Evolutionary conservation across 1,140 invertebrate species (phyloP), one percentile per base, ranked within the genome.

Genomic region (Radopholus similis): DNA sequence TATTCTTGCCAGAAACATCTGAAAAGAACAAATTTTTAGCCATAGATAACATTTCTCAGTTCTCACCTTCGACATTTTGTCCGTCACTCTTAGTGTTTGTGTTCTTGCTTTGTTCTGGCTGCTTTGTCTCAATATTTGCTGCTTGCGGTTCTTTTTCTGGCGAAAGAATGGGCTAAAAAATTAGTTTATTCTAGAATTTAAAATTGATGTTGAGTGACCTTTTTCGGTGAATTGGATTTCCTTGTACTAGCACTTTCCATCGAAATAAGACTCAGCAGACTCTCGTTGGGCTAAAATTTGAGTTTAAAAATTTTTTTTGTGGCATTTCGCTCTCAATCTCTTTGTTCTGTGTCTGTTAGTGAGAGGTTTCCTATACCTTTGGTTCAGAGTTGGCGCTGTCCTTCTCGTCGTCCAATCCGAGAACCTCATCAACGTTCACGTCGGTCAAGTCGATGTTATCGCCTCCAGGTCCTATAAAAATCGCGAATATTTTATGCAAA

Each of bases 341-440:
- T 51, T 51, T 1, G 23, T 51, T 51, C 11, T 42, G 47, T 11
- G 23, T 2, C 44, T 1, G 44, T 1, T 1, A 1, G 3, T 18
- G 6, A 11, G n/a, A 23, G 23, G 5, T 26, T 18, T 1, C 23
- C 47, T 23, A 26, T 51, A 21, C 23, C 30, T 51, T 51, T 28
- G 47, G 47, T 26, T 11, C 23, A n/a, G 65, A 66, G 35, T 32
- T 59, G 28, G 35, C 26, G 23, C 42, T 49, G 54, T 66, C 63
- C 21, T 67, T 67, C 8, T 62, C 49, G 26, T 67, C 65, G 30
- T 66, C 58, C 23, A 67, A 68, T 9, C 65, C 65, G 28, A 68
- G 47, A 11, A 68, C 66, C 35, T 70, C 66, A 38, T 68, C 66
- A 30, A 68, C 55, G 56, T 68, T 54, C 8, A 68, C 66, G 8